phyloP scores from a whole-genome alignment of 1,140 invertebrate genomes.

The Bombus balteatus region DNA sequence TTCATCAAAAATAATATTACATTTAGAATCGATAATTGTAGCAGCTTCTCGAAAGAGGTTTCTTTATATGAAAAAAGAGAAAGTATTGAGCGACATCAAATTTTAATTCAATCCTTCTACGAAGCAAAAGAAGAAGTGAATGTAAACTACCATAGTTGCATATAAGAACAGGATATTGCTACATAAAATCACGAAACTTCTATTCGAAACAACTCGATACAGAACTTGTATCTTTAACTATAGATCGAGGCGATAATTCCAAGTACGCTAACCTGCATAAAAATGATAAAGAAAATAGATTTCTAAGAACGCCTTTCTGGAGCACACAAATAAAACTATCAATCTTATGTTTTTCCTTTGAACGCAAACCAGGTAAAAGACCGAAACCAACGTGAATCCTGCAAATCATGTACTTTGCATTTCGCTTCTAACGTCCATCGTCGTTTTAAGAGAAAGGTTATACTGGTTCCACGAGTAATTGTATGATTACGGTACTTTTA shows the following conservation, averaged over 20 bases:
- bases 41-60: too few species aligned
- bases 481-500: slow-evolving; percentile 37
- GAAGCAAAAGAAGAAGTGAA: too few species aligned
- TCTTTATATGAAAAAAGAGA: too few species aligned
- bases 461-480: background rate
- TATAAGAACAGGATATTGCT: too few species aligned
- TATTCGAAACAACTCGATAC: background rate
- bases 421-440: slow-evolving; percentile 8
- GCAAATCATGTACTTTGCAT: background rate
- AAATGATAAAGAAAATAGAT: background rate
- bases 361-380: background rate
- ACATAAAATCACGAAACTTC: background rate
- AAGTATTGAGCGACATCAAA: too few species aligned
- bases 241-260: background rate
- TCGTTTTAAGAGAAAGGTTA: background rate
- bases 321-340: background rate
- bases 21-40: too few species aligned
- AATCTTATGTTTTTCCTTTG: background rate
- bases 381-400: background rate
- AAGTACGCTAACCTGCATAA: background rate
- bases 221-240: background rate
- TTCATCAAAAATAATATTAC: too few species aligned
- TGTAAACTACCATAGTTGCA: too few species aligned
- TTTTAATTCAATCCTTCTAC: too few species aligned
- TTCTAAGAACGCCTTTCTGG: background rate